Evolutionary conservation across 2,113 vertebrate species (phyloP).

Genomic region (Hepsetus odoe): DNA sequence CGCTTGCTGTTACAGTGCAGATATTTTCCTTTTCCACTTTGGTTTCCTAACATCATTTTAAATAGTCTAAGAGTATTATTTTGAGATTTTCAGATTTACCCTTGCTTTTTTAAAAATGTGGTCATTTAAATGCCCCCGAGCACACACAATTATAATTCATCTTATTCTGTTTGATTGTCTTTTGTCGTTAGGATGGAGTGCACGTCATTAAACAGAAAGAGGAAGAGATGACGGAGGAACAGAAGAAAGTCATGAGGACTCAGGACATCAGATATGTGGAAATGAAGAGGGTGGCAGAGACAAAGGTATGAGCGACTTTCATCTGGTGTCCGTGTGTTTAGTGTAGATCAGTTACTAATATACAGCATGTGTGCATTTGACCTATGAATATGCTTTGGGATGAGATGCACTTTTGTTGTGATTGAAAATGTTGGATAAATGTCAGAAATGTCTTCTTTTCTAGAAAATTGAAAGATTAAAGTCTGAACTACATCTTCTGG

Average conservation of each 20-base stretch:
- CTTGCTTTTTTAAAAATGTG: no score
- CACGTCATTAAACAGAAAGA: slow-evolving; percentile 77
- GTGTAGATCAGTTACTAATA: not conserved
- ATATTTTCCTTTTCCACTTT: no score
- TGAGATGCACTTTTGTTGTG: not conserved
- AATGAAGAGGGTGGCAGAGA: slow-evolving; percentile 92
- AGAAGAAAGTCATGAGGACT: slow-evolving; percentile 90
- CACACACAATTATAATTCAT: not conserved
- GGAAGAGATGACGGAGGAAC: slow-evolving; percentile 84
- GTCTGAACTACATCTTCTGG: slow-evolving; percentile 93
- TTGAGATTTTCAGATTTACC: no score
- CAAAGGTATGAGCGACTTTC: slow-evolving; percentile 75
- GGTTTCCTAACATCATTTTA: no score
- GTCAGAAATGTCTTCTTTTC: slow-evolving; percentile 4
- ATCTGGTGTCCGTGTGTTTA: not conserved
- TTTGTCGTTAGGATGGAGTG: slow-evolving; percentile 84
- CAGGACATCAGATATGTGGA: slow-evolving; percentile 94
- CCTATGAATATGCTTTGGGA: not conserved
- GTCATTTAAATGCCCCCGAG: no score
- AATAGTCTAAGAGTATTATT: no score
- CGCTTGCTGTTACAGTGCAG: no score
- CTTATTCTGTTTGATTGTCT: not conserved
- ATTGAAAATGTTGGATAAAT: not conserved
- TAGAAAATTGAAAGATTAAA: slow-evolving; percentile 97
- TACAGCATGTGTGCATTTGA: not conserved